Conservation (phyloP, 2,113 vertebrate genomes). For the Shinisaurus crocodilurus region DNA sequence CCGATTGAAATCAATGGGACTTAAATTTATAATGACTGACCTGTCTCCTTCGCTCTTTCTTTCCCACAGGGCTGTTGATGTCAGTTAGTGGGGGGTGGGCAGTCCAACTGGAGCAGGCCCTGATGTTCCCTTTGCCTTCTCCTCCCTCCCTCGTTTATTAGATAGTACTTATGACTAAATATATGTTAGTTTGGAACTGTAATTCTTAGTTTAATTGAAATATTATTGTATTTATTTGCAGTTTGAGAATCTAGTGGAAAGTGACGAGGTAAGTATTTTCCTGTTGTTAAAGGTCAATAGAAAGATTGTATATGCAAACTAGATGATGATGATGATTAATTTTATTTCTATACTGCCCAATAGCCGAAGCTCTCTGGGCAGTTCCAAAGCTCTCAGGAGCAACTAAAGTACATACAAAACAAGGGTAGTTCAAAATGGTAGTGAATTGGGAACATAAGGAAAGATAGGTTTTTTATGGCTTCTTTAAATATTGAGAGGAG, state of each 20-base stretch:
- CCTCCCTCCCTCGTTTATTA: no score
- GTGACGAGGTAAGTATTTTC: slow-evolving; percentile 81
- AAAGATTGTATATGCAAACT: neutral
- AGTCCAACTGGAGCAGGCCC: no score
- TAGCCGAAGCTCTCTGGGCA: no score
- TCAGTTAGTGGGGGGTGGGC: no score
- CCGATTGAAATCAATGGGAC: neutral
- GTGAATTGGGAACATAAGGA: neutral
- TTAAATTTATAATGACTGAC: neutral
- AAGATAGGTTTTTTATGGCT: neutral
- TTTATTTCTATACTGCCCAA: no score
- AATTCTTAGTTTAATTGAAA: neutral
- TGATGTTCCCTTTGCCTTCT: no score
- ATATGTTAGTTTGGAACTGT: fast-evolving
- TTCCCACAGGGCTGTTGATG: no score
- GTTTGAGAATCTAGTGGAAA: slow-evolving; percentile 88
- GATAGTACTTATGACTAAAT: neutral
- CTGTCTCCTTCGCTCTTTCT: no score
- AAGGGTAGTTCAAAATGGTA: neutral
- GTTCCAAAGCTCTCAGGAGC: no score
- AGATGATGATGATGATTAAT: no score
- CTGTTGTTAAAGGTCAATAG: neutral
- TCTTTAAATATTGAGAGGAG: neutral
- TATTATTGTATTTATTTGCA: slow-evolving; percentile 62
- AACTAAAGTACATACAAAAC: neutral